A percentile compares a stretch with the other conserved stretches of the same genome.
phyloP scores from a whole-genome alignment of 2,797 vertebrate genomes.

The Coregonus suidteri region DNA sequence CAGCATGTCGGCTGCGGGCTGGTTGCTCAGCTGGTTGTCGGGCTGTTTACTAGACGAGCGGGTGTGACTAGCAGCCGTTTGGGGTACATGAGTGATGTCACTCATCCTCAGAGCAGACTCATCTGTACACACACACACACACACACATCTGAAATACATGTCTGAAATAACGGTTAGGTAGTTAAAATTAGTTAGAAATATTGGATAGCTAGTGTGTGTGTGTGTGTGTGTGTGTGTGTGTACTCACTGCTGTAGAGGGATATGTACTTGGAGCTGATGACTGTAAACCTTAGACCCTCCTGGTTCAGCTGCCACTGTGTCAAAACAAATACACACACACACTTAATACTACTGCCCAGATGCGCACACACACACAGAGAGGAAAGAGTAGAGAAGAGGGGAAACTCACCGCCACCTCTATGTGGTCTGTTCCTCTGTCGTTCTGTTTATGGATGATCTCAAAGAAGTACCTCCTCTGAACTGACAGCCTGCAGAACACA shows the following conservation, averaged over 20 bases:
- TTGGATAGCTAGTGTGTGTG: background rate
- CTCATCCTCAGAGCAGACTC: constrained; percentile 82
- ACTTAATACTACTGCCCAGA: background rate
- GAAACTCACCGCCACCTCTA: constrained; percentile 90
- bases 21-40: background rate
- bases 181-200: too few species aligned
- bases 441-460: constrained; percentile 94
- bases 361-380: background rate
- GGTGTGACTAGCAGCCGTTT: constrained; percentile 80
- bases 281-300: constrained; percentile 71
- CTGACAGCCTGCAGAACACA: constrained; percentile 75
- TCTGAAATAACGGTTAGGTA: background rate
- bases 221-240: constrained; percentile 5
- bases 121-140: constrained; percentile 70
- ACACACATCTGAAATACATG: constrained; percentile 4
- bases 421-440: constrained; percentile 85
- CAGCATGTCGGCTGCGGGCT: constrained; percentile 80
- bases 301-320: constrained; percentile 85
- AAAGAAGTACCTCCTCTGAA: constrained; percentile 86
- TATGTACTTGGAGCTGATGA: constrained; percentile 84
- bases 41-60: constrained; percentile 3
- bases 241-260: constrained; percentile 92
- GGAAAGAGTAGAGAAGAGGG: background rate
- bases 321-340: constrained; percentile 38
- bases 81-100: constrained; percentile 87